Evolutionary conservation across 1,140 invertebrate species (phyloP), one percentile per base, ranked within the genome.

Genomic region (Oryzaephilus surinamensis): DNA sequence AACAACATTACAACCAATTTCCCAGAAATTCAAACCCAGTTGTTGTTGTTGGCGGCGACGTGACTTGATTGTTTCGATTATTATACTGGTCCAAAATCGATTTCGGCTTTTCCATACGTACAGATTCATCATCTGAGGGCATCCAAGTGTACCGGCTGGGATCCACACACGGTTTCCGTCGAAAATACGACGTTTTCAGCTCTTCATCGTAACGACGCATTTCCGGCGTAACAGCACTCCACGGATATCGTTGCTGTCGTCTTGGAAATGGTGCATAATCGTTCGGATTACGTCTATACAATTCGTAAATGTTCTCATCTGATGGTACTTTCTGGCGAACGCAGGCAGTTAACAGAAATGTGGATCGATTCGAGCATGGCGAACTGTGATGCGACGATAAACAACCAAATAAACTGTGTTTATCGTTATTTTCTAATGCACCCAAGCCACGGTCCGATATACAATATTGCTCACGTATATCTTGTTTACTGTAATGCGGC

Each of bases 391-490:
- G 73, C 58, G 78, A 76, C n/a, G 85, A 87, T 42, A 91, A 68
- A 61, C 88, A 92, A 46, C 87, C 85, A 41, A 60, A 61, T 20
- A 61, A 38, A 33, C 50, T 69, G 46, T 68, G 71, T 47, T 77
- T 70, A 24, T 24, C 8, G 8, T 24, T 24, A 11, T 24, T 24
- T 58, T 93, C 88, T 46, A 94, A 75, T 38, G 84, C 82, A 58
- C 85, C 80, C 58, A 92, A 64, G 61, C 90, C 86, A 54, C 87
- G 79, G 60, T 81, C 84, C 53, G 84, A 92, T 64, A 94, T 88
- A 67, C 90, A 94, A 66, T 94, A 94, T 61, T 93, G 84, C 54
- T 88, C 84, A 23, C 80, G 67, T 44, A 87, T 86, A 59, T 91
- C 88, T 63, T 90, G 84, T 51, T 87, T 81, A 15, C 86, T 91